A percentile compares a stretch with the other conserved stretches of the same genome.
phyloP scores from a whole-genome alignment of 1,140 invertebrate species.

The Micrasema minimum region DNA sequence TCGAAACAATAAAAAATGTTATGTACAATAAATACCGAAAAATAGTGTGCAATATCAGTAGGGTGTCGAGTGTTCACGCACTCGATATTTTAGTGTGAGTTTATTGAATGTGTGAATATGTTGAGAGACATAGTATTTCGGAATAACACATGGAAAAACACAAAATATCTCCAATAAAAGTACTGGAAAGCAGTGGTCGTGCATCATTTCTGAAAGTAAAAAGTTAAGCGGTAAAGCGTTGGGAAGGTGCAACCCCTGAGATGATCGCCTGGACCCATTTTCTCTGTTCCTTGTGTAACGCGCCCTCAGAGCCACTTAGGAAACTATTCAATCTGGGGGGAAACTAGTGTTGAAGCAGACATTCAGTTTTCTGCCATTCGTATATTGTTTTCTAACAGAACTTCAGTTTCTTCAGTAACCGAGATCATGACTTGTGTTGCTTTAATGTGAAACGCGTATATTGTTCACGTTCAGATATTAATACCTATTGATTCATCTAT shows the following conservation, averaged over 20 bases:
- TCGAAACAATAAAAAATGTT: constrained; percentile 17
- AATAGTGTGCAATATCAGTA: not conserved
- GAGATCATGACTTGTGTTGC: not conserved
- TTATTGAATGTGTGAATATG: constrained; percentile 5
- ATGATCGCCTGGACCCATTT: not conserved
- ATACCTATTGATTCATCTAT: not conserved
- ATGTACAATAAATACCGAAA: constrained; percentile 18
- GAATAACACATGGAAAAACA: constrained; percentile 18
- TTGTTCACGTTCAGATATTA: constrained; percentile 1
- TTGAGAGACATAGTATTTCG: not conserved
- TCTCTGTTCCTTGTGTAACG: no score
- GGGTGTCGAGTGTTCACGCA: constrained; percentile 10
- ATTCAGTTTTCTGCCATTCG: no score
- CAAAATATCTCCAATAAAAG: constrained; percentile 9
- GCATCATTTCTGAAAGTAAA: constrained; percentile 29
- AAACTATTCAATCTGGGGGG: no score
- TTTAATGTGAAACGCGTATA: no score
- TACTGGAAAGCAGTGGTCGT: constrained; percentile 23
- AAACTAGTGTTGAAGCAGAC: no score
- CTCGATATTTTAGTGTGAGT: constrained; percentile 15
- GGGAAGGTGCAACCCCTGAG: not conserved
- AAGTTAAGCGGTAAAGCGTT: constrained; percentile 21
- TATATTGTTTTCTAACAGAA: no score
- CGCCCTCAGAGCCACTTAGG: no score
- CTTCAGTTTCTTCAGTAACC: no score